phyloP scores from a whole-genome alignment of 2,113 vertebrate genomes.

The Alosa alosa region DNA sequence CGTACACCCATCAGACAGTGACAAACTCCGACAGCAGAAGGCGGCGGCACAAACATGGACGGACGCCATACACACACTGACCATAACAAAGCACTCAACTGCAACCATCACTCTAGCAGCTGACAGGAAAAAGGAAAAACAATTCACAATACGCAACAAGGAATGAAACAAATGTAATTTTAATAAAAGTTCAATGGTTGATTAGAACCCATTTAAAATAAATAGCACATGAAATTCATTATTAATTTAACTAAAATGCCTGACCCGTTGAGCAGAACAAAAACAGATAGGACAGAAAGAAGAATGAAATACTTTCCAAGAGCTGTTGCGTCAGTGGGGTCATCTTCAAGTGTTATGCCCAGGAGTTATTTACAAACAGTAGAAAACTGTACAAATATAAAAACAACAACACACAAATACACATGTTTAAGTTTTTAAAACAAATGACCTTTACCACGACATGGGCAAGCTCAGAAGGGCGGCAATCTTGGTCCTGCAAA shows the following conservation, averaged over 20 bases:
- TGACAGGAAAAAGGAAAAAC: neutral
- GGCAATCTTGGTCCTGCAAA: neutral
- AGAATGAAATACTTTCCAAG: neutral
- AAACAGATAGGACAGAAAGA: neutral
- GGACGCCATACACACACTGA: neutral
- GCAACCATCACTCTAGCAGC: neutral
- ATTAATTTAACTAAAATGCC: neutral
- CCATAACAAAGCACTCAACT: neutral
- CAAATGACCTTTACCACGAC: neutral
- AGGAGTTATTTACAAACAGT: neutral
- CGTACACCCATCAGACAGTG: neutral
- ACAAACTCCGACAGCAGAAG: neutral
- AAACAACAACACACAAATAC: neutral
- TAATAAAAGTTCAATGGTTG: constrained; percentile 6
- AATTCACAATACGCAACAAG: neutral
- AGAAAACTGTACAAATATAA: neutral
- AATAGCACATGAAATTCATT: neutral
- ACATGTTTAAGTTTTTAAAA: neutral
- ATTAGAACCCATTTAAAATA: neutral
- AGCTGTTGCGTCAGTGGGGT: neutral
- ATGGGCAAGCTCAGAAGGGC: neutral
- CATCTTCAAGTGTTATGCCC: neutral
- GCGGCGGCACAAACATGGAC: neutral
- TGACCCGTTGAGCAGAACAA: neutral
- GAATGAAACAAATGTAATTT: neutral